Evolutionary conservation across 1,140 invertebrate species (phyloP).

Genomic region (Drosophila sturtevanti): DNA sequence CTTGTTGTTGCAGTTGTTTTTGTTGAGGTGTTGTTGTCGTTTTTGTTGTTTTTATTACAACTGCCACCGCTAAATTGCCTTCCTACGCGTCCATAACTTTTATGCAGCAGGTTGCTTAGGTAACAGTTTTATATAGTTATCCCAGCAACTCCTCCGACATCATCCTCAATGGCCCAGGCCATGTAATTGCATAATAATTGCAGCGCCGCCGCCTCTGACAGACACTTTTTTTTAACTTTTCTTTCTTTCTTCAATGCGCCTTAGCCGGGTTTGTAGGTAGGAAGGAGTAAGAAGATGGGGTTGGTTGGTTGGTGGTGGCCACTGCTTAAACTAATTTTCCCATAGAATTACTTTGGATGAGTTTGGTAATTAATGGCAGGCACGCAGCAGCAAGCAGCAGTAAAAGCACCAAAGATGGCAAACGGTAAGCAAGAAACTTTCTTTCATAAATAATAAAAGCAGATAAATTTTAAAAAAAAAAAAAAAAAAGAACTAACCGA

Average conservation of each 20-base stretch:
- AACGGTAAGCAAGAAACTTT: constrained; percentile 35
- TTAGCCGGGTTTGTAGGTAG: neutral
- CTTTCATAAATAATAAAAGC: constrained; percentile 25
- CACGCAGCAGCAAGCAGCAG: neutral
- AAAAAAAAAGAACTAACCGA: neutral
- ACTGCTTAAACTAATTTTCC: constrained; percentile 74
- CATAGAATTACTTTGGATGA: constrained; percentile 77
- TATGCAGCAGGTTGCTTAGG: constrained; percentile 78
- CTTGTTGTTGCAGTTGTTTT: constrained; percentile 20
- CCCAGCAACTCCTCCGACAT: constrained; percentile 19
- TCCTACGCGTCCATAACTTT: constrained; percentile 57
- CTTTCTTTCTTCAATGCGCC: constrained; percentile 34
- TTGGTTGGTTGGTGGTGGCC: neutral
- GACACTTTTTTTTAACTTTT: neutral
- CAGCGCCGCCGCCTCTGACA: constrained; percentile 38
- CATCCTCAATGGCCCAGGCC: constrained; percentile 19
- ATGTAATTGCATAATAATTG: constrained; percentile 78
- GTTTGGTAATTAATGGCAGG: constrained; percentile 76
- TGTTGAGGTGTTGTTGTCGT: constrained; percentile 23
- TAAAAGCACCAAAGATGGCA: constrained; percentile 10
- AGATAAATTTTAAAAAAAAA: neutral
- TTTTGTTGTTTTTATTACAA: constrained; percentile 2
- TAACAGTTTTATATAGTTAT: constrained; percentile 79
- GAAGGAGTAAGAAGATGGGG: neutral
- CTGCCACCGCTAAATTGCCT: constrained; percentile 63